phyloP scores from a whole-genome alignment of 1,140 invertebrate genomes.

The Micrasema minimum region DNA sequence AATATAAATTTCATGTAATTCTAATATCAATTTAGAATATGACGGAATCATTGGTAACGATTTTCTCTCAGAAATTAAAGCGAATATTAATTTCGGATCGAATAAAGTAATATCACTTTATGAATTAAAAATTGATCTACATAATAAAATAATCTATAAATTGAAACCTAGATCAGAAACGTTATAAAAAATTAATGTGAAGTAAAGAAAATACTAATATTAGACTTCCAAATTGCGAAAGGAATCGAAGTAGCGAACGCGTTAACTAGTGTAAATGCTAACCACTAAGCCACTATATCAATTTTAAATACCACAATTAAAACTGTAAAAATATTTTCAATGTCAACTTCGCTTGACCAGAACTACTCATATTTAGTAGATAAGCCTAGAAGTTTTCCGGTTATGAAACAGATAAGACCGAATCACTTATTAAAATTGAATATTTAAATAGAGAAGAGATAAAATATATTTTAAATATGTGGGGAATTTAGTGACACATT shows the following conservation, averaged over 20 bases:
- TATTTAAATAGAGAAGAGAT: slow-evolving; percentile 50
- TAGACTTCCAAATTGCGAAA: neutral
- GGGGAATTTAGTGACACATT: no score
- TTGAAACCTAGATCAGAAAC: no score
- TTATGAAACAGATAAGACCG: neutral
- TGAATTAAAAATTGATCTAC: neutral
- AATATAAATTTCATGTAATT: neutral
- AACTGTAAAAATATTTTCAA: neutral
- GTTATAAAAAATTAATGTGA: neutral
- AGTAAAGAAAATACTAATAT: neutral
- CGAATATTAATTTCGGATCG: neutral
- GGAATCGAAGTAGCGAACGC: neutral
- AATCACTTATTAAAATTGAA: slow-evolving; percentile 51
- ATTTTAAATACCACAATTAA: neutral
- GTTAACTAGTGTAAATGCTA: neutral
- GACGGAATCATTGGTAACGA: no score
- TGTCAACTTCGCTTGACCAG: no score
- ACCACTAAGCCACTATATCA: neutral
- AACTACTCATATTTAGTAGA: neutral
- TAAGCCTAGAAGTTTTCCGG: neutral
- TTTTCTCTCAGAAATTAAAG: neutral
- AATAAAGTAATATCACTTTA: neutral
- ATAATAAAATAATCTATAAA: neutral
- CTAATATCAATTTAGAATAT: neutral
- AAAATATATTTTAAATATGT: no score